Percentiles rank a stretch among this genome's conserved stretches.
Conservation (phyloP, 2,113 vertebrate genomes). For the Varanus komodoensis region DNA sequence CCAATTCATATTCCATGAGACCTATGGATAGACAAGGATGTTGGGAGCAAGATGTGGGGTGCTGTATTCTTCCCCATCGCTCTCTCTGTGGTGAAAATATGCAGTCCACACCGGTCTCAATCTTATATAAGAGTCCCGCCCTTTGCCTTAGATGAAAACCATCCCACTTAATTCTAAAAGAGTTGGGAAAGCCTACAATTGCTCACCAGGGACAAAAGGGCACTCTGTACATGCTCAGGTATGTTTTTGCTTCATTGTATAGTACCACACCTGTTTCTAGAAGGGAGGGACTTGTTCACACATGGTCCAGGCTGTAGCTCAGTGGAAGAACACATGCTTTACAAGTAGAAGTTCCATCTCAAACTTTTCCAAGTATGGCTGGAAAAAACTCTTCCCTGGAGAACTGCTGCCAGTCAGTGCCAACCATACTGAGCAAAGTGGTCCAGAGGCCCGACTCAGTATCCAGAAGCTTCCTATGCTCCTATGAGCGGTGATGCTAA, state of each 20-base stretch:
- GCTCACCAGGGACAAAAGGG: neutral
- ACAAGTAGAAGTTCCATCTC: no score
- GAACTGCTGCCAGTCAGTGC: no score
- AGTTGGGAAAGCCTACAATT: neutral
- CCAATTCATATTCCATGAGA: neutral
- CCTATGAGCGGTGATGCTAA: neutral
- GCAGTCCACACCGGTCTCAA: neutral
- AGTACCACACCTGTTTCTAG: neutral
- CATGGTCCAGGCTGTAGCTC: neutral
- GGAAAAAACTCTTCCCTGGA: no score
- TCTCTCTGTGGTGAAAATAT: neutral
- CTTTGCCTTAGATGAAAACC: neutral
- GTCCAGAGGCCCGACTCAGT: no score
- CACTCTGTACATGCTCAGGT: neutral
- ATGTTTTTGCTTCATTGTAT: neutral
- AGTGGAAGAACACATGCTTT: no score
- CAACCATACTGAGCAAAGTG: no score
- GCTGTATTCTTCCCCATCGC: no score
- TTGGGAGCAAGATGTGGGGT: neutral
- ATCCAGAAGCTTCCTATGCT: no score
- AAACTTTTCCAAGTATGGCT: no score
- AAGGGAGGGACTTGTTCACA: neutral
- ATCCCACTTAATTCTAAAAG: neutral
- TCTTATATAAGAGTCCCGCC: neutral
- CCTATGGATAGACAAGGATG: neutral